Percentiles rank a stretch among this genome's conserved stretches.
Conservation (phyloP, 2,113 vertebrate species). For the Chamaea fasciata region DNA sequence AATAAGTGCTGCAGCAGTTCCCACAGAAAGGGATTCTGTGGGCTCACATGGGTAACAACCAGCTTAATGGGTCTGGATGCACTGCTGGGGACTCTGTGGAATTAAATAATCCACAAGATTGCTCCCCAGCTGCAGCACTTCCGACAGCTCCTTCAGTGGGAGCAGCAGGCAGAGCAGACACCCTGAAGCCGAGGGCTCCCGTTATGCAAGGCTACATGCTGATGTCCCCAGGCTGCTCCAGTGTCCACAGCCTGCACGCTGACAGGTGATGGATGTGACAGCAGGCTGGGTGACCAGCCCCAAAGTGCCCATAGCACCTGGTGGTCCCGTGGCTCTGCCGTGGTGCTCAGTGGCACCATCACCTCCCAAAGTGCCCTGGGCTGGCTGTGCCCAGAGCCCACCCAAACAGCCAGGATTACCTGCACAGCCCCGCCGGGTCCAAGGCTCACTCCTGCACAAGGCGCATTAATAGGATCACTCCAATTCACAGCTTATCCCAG, state of each 20-base stretch:
- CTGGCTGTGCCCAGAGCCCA: background rate
- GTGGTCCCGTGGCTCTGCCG: rapidly evolving
- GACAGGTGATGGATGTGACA: rapidly evolving
- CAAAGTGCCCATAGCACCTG: rapidly evolving
- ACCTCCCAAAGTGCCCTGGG: rapidly evolving
- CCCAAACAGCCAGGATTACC: background rate
- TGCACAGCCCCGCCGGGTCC: rapidly evolving
- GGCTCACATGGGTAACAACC: background rate
- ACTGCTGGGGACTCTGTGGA: rapidly evolving
- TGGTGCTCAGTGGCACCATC: background rate
- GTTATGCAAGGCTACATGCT: rapidly evolving
- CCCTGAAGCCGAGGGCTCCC: rapidly evolving
- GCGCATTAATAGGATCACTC: background rate
- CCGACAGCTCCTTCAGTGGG: background rate
- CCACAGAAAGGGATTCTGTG: background rate
- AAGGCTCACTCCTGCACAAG: background rate
- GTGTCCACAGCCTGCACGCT: rapidly evolving
- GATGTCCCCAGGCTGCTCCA: background rate
- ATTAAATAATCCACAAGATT: background rate
- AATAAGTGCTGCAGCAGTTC: background rate
- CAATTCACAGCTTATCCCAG: background rate
- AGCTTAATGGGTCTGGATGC: rapidly evolving
- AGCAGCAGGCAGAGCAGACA: rapidly evolving
- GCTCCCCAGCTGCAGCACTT: background rate
- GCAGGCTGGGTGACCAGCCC: background rate